Percentiles rank a stretch among this genome's conserved stretches.
phyloP scores from a whole-genome alignment of 1,140 invertebrate genomes.

The Bombus huntii region DNA sequence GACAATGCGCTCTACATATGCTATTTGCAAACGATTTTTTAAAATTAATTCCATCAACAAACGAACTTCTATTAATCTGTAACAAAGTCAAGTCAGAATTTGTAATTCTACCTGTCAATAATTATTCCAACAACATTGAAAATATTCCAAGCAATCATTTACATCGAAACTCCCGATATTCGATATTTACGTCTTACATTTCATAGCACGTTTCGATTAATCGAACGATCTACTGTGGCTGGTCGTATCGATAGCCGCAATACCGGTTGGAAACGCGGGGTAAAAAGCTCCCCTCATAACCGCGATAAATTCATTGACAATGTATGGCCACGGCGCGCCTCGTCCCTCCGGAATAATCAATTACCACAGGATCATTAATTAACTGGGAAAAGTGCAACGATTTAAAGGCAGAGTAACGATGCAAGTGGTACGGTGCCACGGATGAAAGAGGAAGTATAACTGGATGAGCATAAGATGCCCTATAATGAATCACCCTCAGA shows the following conservation, averaged over 20 bases:
- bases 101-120: background rate
- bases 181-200: background rate
- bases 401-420: slow-evolving; percentile 28
- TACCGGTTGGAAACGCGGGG: slow-evolving; percentile 36
- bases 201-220: background rate
- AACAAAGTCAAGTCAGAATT: too few species aligned
- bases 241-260: slow-evolving; percentile 32
- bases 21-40: too few species aligned
- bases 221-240: background rate
- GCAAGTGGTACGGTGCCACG: background rate
- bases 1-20: too few species aligned
- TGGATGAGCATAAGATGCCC: background rate
- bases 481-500: background rate
- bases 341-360: slow-evolving; percentile 58
- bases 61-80: background rate
- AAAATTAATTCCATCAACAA: background rate
- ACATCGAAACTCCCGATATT: background rate
- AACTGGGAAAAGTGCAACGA: slow-evolving; percentile 58
- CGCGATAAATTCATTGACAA: slow-evolving; percentile 58
- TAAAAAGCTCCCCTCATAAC: slow-evolving; percentile 53
- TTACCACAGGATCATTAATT: slow-evolving; percentile 62
- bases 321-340: slow-evolving; percentile 43
- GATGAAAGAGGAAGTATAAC: background rate
- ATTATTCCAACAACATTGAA: background rate
- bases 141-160: background rate